These are phyloP conservation scores for Plestiodon gilberti DNA, from an alignment of 2,113 vertebrate genomes.

Conservation along the genomic window DNA sequence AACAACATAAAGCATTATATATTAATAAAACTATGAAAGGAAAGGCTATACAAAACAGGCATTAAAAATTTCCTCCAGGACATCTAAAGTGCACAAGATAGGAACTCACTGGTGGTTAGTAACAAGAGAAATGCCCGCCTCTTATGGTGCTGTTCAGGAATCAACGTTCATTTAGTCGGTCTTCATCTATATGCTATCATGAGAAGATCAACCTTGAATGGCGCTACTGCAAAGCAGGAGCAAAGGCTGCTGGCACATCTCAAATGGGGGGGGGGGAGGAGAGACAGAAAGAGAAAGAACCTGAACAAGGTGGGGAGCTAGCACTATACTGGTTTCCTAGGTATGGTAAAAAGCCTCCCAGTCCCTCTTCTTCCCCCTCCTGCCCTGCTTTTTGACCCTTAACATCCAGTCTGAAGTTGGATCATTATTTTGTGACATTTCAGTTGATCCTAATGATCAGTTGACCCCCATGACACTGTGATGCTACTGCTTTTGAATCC, in stretches of 20 bases:
- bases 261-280: not conserved
- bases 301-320: too few species aligned
- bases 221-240: too few species aligned
- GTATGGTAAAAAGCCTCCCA: too few species aligned
- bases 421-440: too few species aligned
- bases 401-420: too few species aligned
- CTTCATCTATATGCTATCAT: not conserved
- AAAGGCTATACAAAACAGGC: not conserved
- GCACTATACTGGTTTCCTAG: too few species aligned
- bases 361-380: too few species aligned
- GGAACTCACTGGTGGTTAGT: not conserved
- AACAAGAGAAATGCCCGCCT: not conserved
- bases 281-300: not conserved
- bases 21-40: not conserved
- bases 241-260: not conserved
- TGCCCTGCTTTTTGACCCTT: too few species aligned
- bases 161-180: not conserved
- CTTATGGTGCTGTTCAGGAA: not conserved
- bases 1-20: not conserved
- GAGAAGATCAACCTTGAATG: not conserved
- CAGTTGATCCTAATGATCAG: too few species aligned
- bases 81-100: constrained; percentile 19
- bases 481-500: too few species aligned
- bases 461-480: too few species aligned
- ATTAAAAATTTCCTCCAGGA: not conserved